Evolutionary conservation across 1,140 invertebrate genomes (phyloP), one percentile per base, ranked within the genome.

Genomic region (Cherax quadricarinatus): DNA sequence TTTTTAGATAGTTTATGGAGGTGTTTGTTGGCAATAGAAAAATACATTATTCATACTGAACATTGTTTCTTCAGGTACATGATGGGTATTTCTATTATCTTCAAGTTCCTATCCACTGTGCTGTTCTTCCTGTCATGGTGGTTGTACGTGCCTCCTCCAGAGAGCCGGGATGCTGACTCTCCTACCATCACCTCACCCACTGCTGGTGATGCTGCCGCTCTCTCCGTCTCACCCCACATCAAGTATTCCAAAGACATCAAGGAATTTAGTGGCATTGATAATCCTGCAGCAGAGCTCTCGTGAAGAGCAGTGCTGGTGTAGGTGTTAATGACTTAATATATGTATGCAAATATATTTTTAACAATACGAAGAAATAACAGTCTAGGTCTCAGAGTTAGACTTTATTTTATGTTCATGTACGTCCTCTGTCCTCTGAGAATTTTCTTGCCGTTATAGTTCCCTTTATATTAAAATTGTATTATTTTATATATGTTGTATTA

Each of bases 61-160:
- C 7, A 5, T 85, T 49, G 6, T 30, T 14, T 10, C 14, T 24
- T 5, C 88, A 89, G 88, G 24, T 89, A 89, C 21, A 89, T 89
- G 88, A 89, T 89, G 88, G 88, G 80, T 1, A 84, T 89, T 18
- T 89, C 88, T 3, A 83, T 89, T 5, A 82, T 89, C 51, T 80
- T 73, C 80, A 89, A 89, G 51, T 66, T 51, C 7, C 48, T 89
- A 4, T 89, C 88, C 18, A 89, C 88, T 2, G 80, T 89, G 12
- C 62, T 83, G 9, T 89, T 81, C 66, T 73, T 89, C 88, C 1
- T 89, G 18, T 51, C 88, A 0, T 89, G 88, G 88, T 89, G 81
- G 80, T 5, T 89, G 66, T 89, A 89, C 24, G 73, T 30, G n/a
- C 16, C 88, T 5, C 81, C 88, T 9, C 6, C 16, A 5, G 70